Evolutionary conservation across 2,113 vertebrate genomes (phyloP).

Genomic region (Turnix velox): DNA sequence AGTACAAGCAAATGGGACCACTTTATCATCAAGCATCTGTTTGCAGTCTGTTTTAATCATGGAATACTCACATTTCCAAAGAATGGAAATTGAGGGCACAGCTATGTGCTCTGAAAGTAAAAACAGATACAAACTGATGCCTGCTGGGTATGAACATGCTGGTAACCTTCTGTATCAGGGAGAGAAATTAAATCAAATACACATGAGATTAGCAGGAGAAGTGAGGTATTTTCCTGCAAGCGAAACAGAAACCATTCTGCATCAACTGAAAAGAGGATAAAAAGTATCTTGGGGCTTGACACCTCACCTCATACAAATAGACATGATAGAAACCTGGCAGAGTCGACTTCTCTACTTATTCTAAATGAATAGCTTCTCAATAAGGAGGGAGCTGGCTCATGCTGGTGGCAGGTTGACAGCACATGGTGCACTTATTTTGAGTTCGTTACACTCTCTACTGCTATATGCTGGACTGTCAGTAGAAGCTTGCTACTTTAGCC

Average conservation of each 20-base stretch:
- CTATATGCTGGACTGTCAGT: neutral
- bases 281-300: neutral
- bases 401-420: neutral
- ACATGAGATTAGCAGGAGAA: neutral
- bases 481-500: neutral
- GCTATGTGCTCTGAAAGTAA: neutral
- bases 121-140: neutral
- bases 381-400: neutral
- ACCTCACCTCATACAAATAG: neutral
- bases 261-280: neutral
- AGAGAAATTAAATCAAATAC: neutral
- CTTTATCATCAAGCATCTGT: neutral
- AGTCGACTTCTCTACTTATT: neutral
- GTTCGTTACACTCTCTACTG: neutral
- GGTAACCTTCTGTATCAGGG: neutral
- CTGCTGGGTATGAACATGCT: neutral
- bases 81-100: neutral
- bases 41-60: constrained; percentile 4
- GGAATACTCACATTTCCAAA: neutral
- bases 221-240: neutral
- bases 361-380: neutral
- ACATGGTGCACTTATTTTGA: neutral
- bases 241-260: neutral
- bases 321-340: neutral
- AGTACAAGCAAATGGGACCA: neutral